A percentile compares a stretch with the other conserved stretches of the same genome.
Evolutionary conservation across 2,888 invertebrate genomes (phyloP).

Genomic region (Scaptomyza polygonia): DNA sequence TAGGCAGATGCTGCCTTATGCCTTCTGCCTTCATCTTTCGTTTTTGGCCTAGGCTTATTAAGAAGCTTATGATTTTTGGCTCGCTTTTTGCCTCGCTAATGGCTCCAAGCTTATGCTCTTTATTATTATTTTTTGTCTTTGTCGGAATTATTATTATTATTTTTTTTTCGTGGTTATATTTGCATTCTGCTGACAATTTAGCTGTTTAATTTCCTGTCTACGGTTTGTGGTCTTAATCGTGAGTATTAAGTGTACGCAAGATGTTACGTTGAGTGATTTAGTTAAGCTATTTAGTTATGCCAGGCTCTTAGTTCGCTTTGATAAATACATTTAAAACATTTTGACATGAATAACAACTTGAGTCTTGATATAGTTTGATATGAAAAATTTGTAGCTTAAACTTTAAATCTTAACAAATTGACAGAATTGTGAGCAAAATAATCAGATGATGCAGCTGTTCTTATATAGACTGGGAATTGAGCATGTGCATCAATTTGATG

Average conservation of each 20-base stretch:
- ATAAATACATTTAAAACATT: too few relatives aligned
- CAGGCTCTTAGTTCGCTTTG: too few relatives aligned
- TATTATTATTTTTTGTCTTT: slow-evolving; percentile 14
- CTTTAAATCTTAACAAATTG: too few relatives aligned
- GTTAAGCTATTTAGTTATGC: neutral
- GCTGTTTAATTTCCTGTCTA: slow-evolving; percentile 47
- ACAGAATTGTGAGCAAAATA: neutral
- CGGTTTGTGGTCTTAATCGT: neutral
- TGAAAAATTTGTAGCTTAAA: too few relatives aligned
- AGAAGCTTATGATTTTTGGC: slow-evolving; percentile 73
- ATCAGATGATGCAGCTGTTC: slow-evolving; percentile 1
- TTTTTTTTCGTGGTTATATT: slow-evolving; percentile 7
- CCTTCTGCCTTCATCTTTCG: slow-evolving; percentile 8
- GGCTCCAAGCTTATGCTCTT: slow-evolving; percentile 62
- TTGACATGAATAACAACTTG: too few relatives aligned
- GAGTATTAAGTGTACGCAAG: slow-evolving; percentile 5
- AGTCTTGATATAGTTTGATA: too few relatives aligned
- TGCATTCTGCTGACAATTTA: slow-evolving; percentile 28
- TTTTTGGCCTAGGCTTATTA: slow-evolving; percentile 51
- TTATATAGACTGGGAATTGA: slow-evolving; percentile 6
- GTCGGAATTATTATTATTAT: neutral
- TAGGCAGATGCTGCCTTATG: neutral
- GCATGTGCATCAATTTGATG: slow-evolving; percentile 33
- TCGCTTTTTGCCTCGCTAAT: slow-evolving; percentile 63
- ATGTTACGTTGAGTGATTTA: neutral